Conservation (phyloP, 2,888 invertebrate species). For the Latrodectus hesperus region DNA sequence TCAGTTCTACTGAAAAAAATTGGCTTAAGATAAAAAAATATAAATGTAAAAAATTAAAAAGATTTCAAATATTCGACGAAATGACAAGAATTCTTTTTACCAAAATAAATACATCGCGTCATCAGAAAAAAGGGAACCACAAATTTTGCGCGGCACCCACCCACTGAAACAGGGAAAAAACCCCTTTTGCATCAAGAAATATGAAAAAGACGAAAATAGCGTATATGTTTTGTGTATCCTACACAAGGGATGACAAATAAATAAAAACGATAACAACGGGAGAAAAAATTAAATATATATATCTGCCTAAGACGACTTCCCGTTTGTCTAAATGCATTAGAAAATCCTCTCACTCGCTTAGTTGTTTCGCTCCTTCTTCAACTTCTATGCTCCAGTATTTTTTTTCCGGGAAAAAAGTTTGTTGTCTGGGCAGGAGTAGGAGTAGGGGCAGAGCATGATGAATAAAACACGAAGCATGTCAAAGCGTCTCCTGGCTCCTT, state of each 20-base stretch:
- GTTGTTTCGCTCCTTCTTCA: constrained; percentile 34
- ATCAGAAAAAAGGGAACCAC: neutral
- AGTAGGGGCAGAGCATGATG: constrained; percentile 22
- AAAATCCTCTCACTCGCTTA: constrained; percentile 44
- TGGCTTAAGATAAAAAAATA: too few species aligned
- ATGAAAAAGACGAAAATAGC: neutral
- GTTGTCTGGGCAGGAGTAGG: constrained; percentile 1
- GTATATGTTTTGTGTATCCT: neutral
- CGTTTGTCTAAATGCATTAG: constrained; percentile 59
- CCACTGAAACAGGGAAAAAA: neutral
- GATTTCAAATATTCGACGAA: neutral
- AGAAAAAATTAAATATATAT: neutral
- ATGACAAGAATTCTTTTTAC: neutral
- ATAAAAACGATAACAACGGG: constrained; percentile 2
- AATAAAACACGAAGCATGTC: constrained; percentile 54
- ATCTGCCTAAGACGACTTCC: constrained; percentile 29
- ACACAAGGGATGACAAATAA: neutral
- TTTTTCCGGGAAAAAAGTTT: constrained; percentile 10
- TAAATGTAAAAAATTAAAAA: neutral
- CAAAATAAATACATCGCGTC: neutral
- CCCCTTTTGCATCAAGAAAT: neutral
- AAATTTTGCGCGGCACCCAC: neutral
- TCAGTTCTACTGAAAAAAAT: too few species aligned
- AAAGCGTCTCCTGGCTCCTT: constrained; percentile 11
- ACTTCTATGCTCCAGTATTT: neutral